A percentile compares a stretch with the other conserved stretches of the same genome.
phyloP scores from a whole-genome alignment of 2,113 vertebrate species.

The Penelope pileata region DNA sequence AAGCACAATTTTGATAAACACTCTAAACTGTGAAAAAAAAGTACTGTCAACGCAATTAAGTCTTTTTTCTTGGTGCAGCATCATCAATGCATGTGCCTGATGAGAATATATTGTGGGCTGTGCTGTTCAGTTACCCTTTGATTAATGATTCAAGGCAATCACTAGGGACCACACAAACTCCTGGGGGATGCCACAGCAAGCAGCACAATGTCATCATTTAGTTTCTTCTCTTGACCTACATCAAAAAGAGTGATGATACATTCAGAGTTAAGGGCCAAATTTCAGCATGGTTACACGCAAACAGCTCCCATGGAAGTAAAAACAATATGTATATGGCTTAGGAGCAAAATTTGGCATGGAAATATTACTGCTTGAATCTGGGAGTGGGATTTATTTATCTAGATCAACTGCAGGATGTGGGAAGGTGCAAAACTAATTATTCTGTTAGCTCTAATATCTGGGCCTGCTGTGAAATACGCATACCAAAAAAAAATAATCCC shows the following conservation, averaged over 20 bases:
- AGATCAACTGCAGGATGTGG: neutral
- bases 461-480: neutral
- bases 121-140: constrained; percentile 31
- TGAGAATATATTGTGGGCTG: constrained; percentile 25
- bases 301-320: neutral
- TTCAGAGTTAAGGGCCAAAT: constrained; percentile 11
- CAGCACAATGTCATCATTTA: constrained; percentile 15
- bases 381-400: neutral
- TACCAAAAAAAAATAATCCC: neutral
- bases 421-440: neutral
- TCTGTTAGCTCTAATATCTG: neutral
- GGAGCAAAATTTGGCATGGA: neutral
- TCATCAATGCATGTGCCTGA: constrained; percentile 26
- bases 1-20: constrained; percentile 67
- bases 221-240: constrained; percentile 61
- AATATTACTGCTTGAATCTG: neutral
- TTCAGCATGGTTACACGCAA: neutral
- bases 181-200: constrained; percentile 6
- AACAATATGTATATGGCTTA: neutral
- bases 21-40: constrained; percentile 49
- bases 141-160: constrained; percentile 54
- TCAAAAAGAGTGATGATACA: constrained; percentile 22
- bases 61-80: constrained; percentile 46
- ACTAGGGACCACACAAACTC: constrained; percentile 26
- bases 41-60: constrained; percentile 40